Percentiles rank a stretch among this genome's conserved stretches.
Evolutionary conservation across 2,113 vertebrate genomes (phyloP).

Genomic region (Sylvilagus bachmani): DNA sequence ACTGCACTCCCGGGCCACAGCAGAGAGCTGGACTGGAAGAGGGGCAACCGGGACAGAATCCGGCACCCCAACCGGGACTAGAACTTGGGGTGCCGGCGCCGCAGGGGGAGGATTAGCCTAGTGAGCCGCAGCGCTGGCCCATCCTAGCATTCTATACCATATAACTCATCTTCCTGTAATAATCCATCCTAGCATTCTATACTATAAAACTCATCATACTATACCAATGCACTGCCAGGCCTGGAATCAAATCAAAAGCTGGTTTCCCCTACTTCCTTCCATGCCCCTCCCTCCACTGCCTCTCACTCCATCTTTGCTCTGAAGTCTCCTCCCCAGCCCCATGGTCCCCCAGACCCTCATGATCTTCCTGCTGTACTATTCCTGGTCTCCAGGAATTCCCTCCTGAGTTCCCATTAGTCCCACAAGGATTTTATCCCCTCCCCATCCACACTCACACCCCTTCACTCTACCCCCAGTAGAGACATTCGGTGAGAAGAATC

Average conservation of each 20-base stretch:
- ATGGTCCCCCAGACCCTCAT: not conserved
- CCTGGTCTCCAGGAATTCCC: not conserved
- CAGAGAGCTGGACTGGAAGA: too few relatives aligned
- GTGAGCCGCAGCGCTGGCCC: too few relatives aligned
- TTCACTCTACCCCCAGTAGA: not conserved
- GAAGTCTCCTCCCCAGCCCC: not conserved
- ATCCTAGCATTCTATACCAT: too few relatives aligned
- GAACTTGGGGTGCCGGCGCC: too few relatives aligned
- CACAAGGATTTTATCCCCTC: not conserved
- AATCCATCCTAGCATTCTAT: too few relatives aligned
- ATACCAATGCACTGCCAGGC: not conserved
- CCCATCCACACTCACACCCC: not conserved
- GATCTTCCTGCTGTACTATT: not conserved
- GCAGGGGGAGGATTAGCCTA: too few relatives aligned
- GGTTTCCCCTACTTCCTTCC: not conserved
- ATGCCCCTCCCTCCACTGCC: not conserved
- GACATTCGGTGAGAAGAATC: not conserved
- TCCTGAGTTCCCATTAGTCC: not conserved
- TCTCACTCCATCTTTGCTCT: not conserved
- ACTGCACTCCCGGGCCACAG: too few relatives aligned
- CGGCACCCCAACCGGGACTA: too few relatives aligned
- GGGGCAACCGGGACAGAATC: too few relatives aligned
- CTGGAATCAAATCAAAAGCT: not conserved
- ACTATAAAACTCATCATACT: not conserved
- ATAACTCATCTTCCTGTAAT: too few relatives aligned